Evolutionary conservation across 2,797 vertebrate genomes (phyloP), one percentile per base, ranked within the genome.

Genomic region (Cynopterus sphinx): DNA sequence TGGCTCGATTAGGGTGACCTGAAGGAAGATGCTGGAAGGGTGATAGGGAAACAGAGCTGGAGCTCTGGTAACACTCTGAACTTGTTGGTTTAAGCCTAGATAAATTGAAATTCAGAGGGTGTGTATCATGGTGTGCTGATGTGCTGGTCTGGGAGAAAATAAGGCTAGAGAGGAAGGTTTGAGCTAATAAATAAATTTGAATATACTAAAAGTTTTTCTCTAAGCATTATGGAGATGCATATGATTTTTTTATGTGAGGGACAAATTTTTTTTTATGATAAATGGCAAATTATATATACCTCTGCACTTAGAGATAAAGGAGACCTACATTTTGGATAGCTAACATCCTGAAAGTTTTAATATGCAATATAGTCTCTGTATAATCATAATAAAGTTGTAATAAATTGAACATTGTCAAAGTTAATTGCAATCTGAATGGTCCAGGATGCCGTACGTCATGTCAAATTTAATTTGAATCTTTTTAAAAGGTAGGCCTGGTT

Each of bases 391-490:
- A 67, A 90, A 94, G 51, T n/a, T 91, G n/a, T 67, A 31, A 95
- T 93, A 91, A 65, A 86, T 82, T 89, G 84, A 90, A 96, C 63
- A 77, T 6, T 93, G 22, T 87, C 65, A 92, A 94, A 59, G 16
- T 88, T 96, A 74, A 95, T 68, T 68, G n/a, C 28, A 46, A 75
- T 77, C 53, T 57, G 82, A 96, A 92, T 92, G 92, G 70, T 49
- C 41, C 78, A 96, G 94, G 73, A 88, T 51, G 84, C 33, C 0
- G 6, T 49, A 57, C 21, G 96, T 82, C 57, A 87, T 53, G 2
- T 95, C 87, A 91, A 31, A 71, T 53, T 97, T 97, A 91, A 71
- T 96, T 65, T 74, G 55, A 87, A 46, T 94, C 51, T 81, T 92
- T 97, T 81, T 24, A 91, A 96, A 98, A 73, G 28, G 6, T 71